Base-by-base conservation (phyloP, 1,140 invertebrate species). In the Drosophila pseudoananassae region DNA sequence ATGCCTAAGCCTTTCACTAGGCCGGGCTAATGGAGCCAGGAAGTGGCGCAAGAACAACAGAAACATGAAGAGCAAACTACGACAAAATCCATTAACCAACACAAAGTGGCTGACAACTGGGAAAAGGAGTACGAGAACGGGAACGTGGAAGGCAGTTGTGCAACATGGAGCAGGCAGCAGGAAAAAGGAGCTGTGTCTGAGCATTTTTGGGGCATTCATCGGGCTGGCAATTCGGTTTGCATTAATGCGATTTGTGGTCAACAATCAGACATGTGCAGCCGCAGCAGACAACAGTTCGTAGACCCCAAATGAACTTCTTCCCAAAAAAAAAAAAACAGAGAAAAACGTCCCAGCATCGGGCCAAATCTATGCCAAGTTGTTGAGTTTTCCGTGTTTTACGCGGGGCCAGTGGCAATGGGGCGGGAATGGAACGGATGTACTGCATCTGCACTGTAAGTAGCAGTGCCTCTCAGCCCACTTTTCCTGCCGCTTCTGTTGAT, bases 171-270 rank as follows among this genome's bases (percentile, higher is more conserved):
- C 43, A 23, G 15, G 12, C 33, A 36, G 12, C 31, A 31, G 17
- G 1, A 23, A 9, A 33, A 51, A 27, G 20, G 17, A 53, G 23
- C 25, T 25, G 45, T 7, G 25, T 27, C 6, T 27, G 33, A 56
- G 15, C 27, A 36, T 65, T 46, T 61, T 52, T 53, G 7, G 29
- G 38, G 3, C 43, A 20, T 46, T 49, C 40, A 17, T 43, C 14
- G 1, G 14, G 8, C 40, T 15, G 15, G 14, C 31, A 53, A 46
- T 69, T 38, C 31, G 20, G 31, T 74, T 49, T 47, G 40, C 50
- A 75, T 68, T 76, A 76, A 68, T 58, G 50, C 49, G 43, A 66
- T 75, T 75, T 75, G 71, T 53, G 60, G 54, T 66, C 72, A 40
- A 59, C 54, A 66, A 53, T 50, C 53, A 65, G 43, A 69, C 58